Percentiles rank a stretch among this genome's conserved stretches.
Evolutionary conservation across 2,113 vertebrate genomes (phyloP).

Genomic region (Felis chaus): DNA sequence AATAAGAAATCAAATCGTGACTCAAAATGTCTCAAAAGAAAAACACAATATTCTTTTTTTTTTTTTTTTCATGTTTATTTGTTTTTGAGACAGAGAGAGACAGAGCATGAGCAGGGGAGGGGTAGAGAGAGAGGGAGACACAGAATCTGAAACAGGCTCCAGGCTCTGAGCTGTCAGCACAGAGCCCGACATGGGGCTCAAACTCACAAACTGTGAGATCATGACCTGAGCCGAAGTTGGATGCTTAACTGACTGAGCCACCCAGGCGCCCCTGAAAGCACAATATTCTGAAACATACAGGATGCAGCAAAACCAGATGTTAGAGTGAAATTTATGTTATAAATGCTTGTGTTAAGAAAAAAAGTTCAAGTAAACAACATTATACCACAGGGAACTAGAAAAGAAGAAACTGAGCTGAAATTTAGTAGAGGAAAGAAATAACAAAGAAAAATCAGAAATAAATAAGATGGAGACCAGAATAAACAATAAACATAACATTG

Average conservation of each 20-base stretch:
- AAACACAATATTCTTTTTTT: not conserved
- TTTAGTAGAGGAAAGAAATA: not conserved
- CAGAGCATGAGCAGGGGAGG: no score
- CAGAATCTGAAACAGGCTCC: no score
- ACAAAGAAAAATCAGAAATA: not conserved
- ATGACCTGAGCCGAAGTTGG: no score
- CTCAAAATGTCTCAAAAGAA: not conserved
- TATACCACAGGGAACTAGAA: not conserved
- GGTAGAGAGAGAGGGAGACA: no score
- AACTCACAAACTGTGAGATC: no score
- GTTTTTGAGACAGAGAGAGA: no score
- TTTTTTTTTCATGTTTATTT: no score
- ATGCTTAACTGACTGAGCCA: no score
- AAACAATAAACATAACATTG: not conserved
- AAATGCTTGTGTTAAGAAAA: not conserved
- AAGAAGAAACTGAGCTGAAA: not conserved
- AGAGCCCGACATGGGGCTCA: rapidly evolving
- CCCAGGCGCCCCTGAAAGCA: not conserved
- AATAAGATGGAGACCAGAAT: not conserved
- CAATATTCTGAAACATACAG: not conserved
- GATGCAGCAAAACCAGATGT: not conserved
- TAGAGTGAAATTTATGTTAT: not conserved
- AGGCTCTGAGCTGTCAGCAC: no score
- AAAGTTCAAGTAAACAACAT: not conserved
- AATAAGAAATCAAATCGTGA: not conserved